Evolutionary conservation across 2,113 vertebrate species (phyloP), one percentile per base, ranked within the genome.

Genomic region (Ceyx melanurus): DNA sequence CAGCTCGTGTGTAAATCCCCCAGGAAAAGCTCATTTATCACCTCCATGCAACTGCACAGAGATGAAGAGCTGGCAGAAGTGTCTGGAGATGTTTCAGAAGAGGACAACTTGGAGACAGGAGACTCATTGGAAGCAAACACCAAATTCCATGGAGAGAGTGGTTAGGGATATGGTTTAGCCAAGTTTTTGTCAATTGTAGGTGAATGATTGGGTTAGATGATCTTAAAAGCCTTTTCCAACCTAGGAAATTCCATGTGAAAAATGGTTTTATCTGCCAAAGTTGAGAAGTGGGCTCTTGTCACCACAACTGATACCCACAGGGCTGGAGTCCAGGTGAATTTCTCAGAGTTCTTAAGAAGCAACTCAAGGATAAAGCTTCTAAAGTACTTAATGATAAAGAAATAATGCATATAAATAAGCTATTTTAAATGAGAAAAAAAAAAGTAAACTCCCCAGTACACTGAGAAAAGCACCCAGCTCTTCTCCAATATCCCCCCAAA

Each of bases 31-130:
- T 57, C 33, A 2, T 11, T 4, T 17, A 16, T 15, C 67, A 8
- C 23, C 31, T 53, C 78, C 10, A 1, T 0, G 37, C 9, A 42
- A 0, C 21, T 16, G 22, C 28, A 14, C 1, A 1, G 1, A 4
- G 33, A 13, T 3, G 15, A 43, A 58, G 21, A 46, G 4, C 22
- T 35, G 67, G n/a, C 43, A 10, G 7, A 22, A 31, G 23, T 10
- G 4, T 1, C 28, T 13, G n/a, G 74, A 68, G 54, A 11, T 7
- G n/a, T 5, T 79, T 9, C 37, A 57, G 72, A 48, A 33, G 6
- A 61, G 25, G 21, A 17, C 0, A 25, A 5, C 5, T 3, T 5
- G 7, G 46, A 23, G 48, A 4, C 20, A 12, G 71, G 20, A 71
- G 33, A 58, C 11, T 16, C 12, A 61, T 8, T 37, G 31, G n/a